A percentile compares a stretch with the other conserved stretches of the same genome.
Conservation (phyloP, 1,140 invertebrate genomes). For the Harlomillsia oculata region DNA sequence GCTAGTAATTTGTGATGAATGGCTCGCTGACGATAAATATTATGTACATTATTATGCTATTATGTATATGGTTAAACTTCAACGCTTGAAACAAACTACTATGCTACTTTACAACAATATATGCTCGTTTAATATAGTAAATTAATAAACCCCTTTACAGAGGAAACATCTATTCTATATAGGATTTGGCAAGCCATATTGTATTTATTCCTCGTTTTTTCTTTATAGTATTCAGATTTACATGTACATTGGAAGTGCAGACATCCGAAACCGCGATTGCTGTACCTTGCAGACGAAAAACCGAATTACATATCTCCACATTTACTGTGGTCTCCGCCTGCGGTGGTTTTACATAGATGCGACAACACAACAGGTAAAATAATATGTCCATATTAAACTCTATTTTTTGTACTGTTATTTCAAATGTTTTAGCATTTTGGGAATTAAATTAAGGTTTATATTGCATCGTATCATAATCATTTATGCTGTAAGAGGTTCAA, state of each 20-base stretch:
- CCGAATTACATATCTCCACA: background rate
- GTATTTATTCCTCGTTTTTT: background rate
- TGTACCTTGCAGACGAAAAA: constrained; percentile 17
- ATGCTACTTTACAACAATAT: too few relatives aligned
- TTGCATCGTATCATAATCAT: too few relatives aligned
- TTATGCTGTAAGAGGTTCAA: too few relatives aligned
- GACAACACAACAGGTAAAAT: constrained; percentile 9
- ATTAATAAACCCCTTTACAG: background rate
- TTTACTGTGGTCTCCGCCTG: background rate
- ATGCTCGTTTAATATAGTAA: background rate
- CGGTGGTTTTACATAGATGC: constrained; percentile 15
- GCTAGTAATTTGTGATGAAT: too few relatives aligned
- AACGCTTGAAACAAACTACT: too few relatives aligned
- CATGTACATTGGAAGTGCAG: constrained; percentile 8
- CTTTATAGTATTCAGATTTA: background rate
- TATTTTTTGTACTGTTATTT: too few relatives aligned
- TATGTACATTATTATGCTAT: too few relatives aligned
- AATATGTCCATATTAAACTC: background rate
- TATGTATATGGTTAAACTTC: too few relatives aligned
- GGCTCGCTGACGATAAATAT: too few relatives aligned
- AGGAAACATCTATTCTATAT: background rate
- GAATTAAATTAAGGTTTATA: too few relatives aligned
- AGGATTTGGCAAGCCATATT: background rate
- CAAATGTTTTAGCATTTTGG: too few relatives aligned
- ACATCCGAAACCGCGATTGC: constrained; percentile 13